Evolutionary conservation across 2,797 vertebrate genomes (phyloP), one percentile per base, ranked within the genome.

Genomic region (Takifugu ocellatus): DNA sequence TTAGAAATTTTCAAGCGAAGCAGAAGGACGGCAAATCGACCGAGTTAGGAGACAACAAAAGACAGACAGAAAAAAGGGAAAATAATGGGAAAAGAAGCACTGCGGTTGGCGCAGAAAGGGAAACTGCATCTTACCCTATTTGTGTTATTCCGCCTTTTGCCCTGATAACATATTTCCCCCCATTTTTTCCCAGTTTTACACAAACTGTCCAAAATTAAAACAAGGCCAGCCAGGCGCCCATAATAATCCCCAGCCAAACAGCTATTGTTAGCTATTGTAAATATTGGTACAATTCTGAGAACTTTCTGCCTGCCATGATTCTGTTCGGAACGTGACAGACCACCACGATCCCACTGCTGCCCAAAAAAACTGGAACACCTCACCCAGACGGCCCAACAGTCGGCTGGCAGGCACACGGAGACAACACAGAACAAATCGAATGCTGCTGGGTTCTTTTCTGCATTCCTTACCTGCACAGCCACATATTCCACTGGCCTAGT

Each of bases 281-380:
- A 86, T 78, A 78, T 68, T 85, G 63, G 64, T 64, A 74, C 70
- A 84, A 78, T 82, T 58, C 68, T 78, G 77, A 78, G 73, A 82
- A 77, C 44, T 70, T 66, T 12, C 36, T 9, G 49, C 63, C 73
- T 68, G 49, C 63, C 74, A 65, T 21, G 4, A 59, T 47, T 55
- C 46, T 33, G 56, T 58, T 47, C 27, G 54, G 60, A 75, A 78
- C 61, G 53, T 73, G 78, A 83, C 65, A 24, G 71, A 75, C 68
- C 55, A 63, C 51, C 63, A 63, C 61, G 68, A 64, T 27, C 33
- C 6, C 7, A 49, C 14, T 2, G 0, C 39, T 5, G 15, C 51
- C 74, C 76, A 72, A 85, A 78, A 69, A 15, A 73, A 51, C 15
- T 51, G 62, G 63, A 66, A 56, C 57, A 70, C 59, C 51, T 70